Evolutionary conservation across 1,140 invertebrate species (phyloP), one percentile per base, ranked within the genome.

Genomic region (Leptinotarsa texana): DNA sequence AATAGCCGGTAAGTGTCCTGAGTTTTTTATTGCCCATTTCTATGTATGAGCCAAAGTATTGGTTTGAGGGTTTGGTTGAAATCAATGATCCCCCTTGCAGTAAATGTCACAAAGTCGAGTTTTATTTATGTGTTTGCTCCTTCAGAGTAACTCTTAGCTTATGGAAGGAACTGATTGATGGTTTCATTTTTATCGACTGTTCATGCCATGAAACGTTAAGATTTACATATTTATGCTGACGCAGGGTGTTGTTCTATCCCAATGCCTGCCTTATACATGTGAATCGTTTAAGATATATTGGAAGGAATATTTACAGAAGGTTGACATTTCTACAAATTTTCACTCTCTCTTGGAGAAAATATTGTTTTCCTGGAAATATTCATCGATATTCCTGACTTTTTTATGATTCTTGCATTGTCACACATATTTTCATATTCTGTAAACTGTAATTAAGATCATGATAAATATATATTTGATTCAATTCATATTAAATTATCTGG

Each of bases 21-120:
- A 65, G 63, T 65, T 33, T 65, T 24, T 65, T 65, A 65, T 65
- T 65, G 63, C 63, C 63, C 22, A 65, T 65, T 65, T 65, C 63
- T 65, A 65, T 65, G 63, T 65, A 65, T 65, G 63, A 65, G 24
- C 63, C 13, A 0, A 65, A 65, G 63, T 65, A 65, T 65, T 65
- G 63, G 63, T 65, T 24, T 24, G 3, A 1, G 63, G 17, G 63
- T 22, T 13, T 65, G 63, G 22, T 15, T 33, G 63, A 15, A 65
- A 65, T 65, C 63, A 65, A 65, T 65, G n/a, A 65, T 65, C 22
- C 63, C 27, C 27, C 21, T 22, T 65, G 63, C n/a, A 22, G 63
- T 65, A 65, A 65, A 65, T 33, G 63, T 65, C 63, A 57, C n/a
- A 62, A 62, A 65, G 63, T 33, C 21, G 27, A 33, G 63, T 22